Evolutionary conservation across 2,113 vertebrate species (phyloP), one percentile per base, ranked within the genome.

Genomic region (Pelodiscus sinensis): DNA sequence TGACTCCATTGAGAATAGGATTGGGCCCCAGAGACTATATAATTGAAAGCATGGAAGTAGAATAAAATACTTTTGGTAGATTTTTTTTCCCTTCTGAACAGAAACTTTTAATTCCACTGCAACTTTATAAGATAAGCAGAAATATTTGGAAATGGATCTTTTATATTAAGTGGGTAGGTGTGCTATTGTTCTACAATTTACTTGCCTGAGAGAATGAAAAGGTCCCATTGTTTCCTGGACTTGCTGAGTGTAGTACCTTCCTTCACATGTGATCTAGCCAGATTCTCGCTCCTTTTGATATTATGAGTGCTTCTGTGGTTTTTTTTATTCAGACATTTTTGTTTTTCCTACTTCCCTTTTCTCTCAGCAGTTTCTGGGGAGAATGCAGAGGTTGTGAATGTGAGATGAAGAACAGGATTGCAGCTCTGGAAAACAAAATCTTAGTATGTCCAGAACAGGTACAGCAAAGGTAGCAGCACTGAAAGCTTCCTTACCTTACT

Each of bases 1-100:
- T 90, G 82, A 75, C 80, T 91, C 80, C 93, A 29, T 65, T 95
- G 85, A 62, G 90, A 89, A 38, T 27, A 80, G 21, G 86, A 65
- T 71, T 35, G 91, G 81, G 77, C 81, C 71, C 73, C 56, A 29
- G 83, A 60, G 78, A 89, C 73, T 68, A 93, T 35, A n/a, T 52
- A 65, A 52, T 90, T 89, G 92, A 92, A 82, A 95, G 92, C 85
- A 96, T 94, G 94, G 87, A 90, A 85, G 87, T 92, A 83, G 95
- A 96, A 93, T 87, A 88, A 90, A n/a, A 82, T 60, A 83, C 86
- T 89, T 71, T 50, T 85, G 25, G 51, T 89, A 89, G 52, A 82
- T 81, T 89, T 92, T 94, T 65, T 90, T 94, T 86, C 79, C 81
- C 9, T 38, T 15, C 35, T 8, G 94, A 29, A 77, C 85, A 85